These are phyloP conservation scores for Cyclargus thomasi DNA, from an alignment of 1,140 invertebrate species.

Conservation along the genomic window DNA sequence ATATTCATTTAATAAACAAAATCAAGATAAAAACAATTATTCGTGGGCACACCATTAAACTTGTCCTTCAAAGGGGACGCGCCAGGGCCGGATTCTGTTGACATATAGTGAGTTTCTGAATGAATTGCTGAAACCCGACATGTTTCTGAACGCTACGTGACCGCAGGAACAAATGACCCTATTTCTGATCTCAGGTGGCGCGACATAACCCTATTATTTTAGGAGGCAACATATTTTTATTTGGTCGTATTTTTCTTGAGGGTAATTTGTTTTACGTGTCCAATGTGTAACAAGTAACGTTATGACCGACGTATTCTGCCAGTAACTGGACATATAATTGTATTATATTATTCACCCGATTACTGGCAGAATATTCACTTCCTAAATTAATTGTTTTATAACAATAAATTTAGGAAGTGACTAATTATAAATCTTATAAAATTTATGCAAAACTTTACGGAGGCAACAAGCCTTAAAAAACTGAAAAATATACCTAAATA, in stretches of 20 bases:
- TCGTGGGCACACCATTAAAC: constrained; percentile 38
- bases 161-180: constrained; percentile 26
- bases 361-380: no score
- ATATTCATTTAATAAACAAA: neutral
- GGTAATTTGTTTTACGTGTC: neutral
- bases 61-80: constrained; percentile 49
- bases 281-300: neutral
- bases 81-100: constrained; percentile 54
- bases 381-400: no score
- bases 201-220: constrained; percentile 17
- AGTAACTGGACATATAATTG: no score
- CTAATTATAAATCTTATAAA: no score
- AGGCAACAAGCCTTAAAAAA: no score
- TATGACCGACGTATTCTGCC: no score
- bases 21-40: constrained; percentile 15
- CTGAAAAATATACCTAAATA: no score
- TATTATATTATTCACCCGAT: no score
- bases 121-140: constrained; percentile 42
- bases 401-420: no score
- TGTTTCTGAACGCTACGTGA: constrained; percentile 54
- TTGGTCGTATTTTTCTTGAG: neutral
- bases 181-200: constrained; percentile 18
- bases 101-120: constrained; percentile 57
- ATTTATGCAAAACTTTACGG: no score
- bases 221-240: constrained; percentile 24